Evolutionary conservation across 2,797 vertebrate genomes (phyloP), one percentile per base, ranked within the genome.

Genomic region (Salarias fasciatus): DNA sequence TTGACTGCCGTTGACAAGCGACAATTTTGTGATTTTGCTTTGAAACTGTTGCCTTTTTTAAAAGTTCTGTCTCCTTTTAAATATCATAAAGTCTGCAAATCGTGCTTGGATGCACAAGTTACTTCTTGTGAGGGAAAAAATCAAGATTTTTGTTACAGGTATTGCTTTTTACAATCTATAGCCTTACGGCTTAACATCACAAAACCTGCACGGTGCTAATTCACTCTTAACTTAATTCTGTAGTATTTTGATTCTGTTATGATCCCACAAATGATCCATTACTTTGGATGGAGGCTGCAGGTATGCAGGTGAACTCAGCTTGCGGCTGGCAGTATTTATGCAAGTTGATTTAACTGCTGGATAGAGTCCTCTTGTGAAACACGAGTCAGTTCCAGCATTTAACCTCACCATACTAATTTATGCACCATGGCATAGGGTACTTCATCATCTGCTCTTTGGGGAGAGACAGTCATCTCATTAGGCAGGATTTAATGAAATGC

Each of bases 321-420:
- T 90, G 94, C 89, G 90, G 91, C 93, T 95, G 94, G 95, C 93
- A 93, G 94, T 96, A 96, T 97, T 97, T 96, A 95, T 95, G 94
- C 92, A 92, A 94, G 94, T 95, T 96, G 95, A 96, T 97, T 96
- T 96, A 97, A 98, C 95, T 95, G 95, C 95, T 94, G 95, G 94
- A 94, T 95, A 92, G 94, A 94, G 95, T 94, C 95, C 95, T 97
- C 95, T 95, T 95, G 96, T 96, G 96, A 96, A 97, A 96, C 96
- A 97, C 92, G 95, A 98, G 95, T 96, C 97, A 97, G 95, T 98
- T 98, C 95, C 96, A 96, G 95, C 95, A 94, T 98, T 99, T 98
- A 98, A 98, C 96, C 96, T 95, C 95, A 91, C 94, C 94, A 92
- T 93, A 95, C 96, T 98, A 97, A 99, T 98, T 96, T 95, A 96